Evolutionary conservation across 1,140 invertebrate genomes (phyloP).

Genomic region (Hormaphis cornu): DNA sequence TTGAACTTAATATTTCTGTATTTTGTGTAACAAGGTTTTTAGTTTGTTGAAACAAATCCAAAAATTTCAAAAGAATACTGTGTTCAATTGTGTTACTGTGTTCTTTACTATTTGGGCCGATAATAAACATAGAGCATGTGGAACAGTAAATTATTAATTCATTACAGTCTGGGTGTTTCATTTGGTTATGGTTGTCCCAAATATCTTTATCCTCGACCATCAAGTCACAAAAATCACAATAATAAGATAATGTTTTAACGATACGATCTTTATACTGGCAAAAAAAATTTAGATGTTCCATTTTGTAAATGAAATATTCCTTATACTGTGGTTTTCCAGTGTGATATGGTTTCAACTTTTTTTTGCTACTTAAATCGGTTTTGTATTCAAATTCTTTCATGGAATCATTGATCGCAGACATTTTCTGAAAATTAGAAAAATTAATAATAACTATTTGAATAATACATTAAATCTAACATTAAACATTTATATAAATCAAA

Average conservation of each 20-base stretch:
- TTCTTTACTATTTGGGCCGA: background rate
- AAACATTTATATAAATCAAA: too few relatives aligned
- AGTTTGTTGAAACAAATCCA: background rate
- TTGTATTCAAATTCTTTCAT: background rate
- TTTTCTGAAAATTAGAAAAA: too few relatives aligned
- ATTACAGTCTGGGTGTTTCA: background rate
- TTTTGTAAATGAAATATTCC: background rate
- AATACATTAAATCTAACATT: too few relatives aligned
- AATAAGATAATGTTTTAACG: background rate
- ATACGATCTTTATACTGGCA: background rate
- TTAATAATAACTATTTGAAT: too few relatives aligned
- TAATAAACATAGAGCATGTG: background rate
- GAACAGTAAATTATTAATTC: background rate
- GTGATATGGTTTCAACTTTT: background rate
- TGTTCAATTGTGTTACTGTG: background rate
- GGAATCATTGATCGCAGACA: background rate
- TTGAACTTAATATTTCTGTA: background rate
- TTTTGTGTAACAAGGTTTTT: background rate
- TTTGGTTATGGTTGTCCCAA: background rate
- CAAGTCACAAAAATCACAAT: background rate
- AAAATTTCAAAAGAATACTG: background rate
- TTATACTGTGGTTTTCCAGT: background rate
- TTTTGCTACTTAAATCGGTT: background rate
- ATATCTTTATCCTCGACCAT: background rate
- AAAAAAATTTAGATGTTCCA: background rate